Evolutionary conservation across 2,888 invertebrate species (phyloP), one percentile per base, ranked within the genome.

Genomic region (Xestia sexstrigata): DNA sequence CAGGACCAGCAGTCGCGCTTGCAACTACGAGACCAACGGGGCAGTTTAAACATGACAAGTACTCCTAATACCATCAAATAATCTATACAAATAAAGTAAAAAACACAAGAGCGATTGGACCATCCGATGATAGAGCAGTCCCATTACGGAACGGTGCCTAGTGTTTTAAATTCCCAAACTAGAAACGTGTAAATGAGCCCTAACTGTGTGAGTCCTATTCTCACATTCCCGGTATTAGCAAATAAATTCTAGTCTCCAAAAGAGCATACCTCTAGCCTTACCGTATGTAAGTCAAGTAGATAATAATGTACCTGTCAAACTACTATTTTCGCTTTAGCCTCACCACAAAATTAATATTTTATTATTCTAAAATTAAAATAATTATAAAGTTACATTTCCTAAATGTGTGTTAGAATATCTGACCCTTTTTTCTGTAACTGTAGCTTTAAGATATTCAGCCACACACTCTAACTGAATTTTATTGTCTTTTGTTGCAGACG

Each of bases 401-500:
- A 60, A 17, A 30, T 30, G 11, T 39, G 8, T 8, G 49, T 35
- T 26, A 42, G 20, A 30, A 58, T 49, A 47, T 76, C 7, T 70
- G 35, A 76, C 47, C 17, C 15, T 62, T 58, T 55, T 11, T 7
- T 66, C 52, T 58, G 4, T 70, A 70, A 58, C 26, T 76, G 35
- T 35, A 52, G 15, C 17, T 42, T 15, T n/a, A 52, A 20, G 39
- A 58, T 73, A 23, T 35, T 55, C n/a, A 58, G 6, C 35, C 52
- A 65, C 63, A 63, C 30, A 30, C 69, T n/a, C 30, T 63, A 63
- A 39, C 7, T 42, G n/a, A 58, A n/a, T 55, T 47, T 74, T 55
- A 68, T 63, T 71, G 52, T 78, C 87, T 87, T 92, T 93, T 94
- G 91, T 97, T 97, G 17, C 98, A 99, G 99, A 98, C 99, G 89